These are phyloP conservation scores for Cancer borealis DNA, from an alignment of 2,888 invertebrate genomes.

Conservation along the genomic window DNA sequence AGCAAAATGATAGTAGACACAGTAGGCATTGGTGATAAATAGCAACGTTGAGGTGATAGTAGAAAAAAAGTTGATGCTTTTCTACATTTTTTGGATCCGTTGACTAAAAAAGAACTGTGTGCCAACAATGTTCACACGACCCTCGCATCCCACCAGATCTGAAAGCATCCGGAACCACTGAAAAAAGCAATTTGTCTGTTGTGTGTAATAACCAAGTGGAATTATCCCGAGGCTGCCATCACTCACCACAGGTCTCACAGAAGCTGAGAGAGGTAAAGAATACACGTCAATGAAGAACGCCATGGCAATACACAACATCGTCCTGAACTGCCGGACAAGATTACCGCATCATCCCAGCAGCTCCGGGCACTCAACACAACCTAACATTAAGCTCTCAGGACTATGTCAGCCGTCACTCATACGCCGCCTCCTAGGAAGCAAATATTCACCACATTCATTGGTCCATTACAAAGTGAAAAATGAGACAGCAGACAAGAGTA, in stretches of 20 bases:
- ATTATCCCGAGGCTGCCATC: background rate
- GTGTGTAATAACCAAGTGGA: background rate
- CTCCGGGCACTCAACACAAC: background rate
- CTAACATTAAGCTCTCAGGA: constrained; percentile 13
- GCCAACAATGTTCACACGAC: background rate
- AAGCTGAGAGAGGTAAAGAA: background rate
- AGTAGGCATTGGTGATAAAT: background rate
- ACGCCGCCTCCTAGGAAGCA: constrained; percentile 7
- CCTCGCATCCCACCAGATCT: background rate
- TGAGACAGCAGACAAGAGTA: constrained; percentile 23
- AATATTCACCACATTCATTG: background rate
- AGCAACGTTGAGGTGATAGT: background rate
- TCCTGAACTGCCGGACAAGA: background rate
- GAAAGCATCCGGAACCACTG: background rate
- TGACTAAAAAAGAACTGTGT: background rate
- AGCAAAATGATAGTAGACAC: background rate
- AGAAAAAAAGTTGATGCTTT: background rate
- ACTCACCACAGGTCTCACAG: background rate
- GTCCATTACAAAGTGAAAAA: background rate
- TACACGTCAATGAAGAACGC: constrained; percentile 28
- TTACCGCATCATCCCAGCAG: background rate
- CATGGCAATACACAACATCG: background rate
- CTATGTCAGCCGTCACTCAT: constrained; percentile 38
- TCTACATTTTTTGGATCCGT: background rate
- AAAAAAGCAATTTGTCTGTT: background rate